Base-by-base conservation (phyloP, 2,113 vertebrate genomes). In the Chauna torquata region DNA sequence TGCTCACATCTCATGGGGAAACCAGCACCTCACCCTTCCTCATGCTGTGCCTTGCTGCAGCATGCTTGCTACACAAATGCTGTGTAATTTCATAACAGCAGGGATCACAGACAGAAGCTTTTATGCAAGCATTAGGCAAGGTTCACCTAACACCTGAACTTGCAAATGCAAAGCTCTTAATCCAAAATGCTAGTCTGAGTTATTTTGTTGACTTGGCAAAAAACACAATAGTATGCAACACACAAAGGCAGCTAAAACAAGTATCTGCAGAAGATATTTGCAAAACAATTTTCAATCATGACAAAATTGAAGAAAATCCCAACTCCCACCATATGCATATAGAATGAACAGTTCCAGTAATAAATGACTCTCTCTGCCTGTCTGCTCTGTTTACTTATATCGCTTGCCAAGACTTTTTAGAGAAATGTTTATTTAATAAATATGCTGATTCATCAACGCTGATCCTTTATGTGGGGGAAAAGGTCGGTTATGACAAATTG, bases 21-120 rank as follows among this genome's bases (percentile, higher is more conserved):
- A 42, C 1, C 57, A 28, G 47, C 62, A 11, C 22, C 47, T 50
- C 16, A 0, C 6, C 9, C 42, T 47, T 24, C 2, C 50, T 5
- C 42, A 5, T 3, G 11, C 52, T 7, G 5, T 30, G 27, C 61
- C 28, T 20, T 62, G 20, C 50, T 7, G 5, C 28, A 13, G 36
- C 0, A 16, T 5, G 12, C 5, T 4, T 7, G 13, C 50, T 44
- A 4, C 30, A 22, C 13, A 3, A 1, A 1, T 3, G 2, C 55
- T 1, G 17, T 2, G 32, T 24, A 1, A 3, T 7, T 8, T 50
- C 69, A 4, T 57, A 7, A 1, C 42, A 8, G 57, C 49, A 0
- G 10, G 23, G 8, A 18, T 9, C 86, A 24, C 52, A 34, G 54
- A 3, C 68, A 12, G 47, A 32, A 0, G 12, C 45, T 22, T 1